Conservation (phyloP, 2,113 vertebrate species). For the Ginglymostoma cirratum region DNA sequence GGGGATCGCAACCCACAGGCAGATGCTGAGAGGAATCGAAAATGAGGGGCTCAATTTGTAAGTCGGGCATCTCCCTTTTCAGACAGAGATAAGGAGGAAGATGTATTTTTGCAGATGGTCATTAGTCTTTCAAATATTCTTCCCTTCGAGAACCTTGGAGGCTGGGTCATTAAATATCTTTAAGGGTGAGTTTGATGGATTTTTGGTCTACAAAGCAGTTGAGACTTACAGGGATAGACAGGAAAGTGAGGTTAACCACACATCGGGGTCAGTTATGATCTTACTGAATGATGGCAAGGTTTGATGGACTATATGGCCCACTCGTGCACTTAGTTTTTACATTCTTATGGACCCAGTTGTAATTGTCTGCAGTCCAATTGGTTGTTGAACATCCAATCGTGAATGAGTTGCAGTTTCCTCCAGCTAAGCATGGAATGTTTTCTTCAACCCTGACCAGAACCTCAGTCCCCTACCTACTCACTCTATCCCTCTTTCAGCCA, state of each 20-base stretch:
- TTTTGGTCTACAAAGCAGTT: too few relatives aligned
- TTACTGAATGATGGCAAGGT: too few relatives aligned
- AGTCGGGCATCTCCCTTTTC: too few relatives aligned
- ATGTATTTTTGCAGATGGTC: too few relatives aligned
- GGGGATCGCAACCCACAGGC: too few relatives aligned
- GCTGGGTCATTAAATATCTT: too few relatives aligned
- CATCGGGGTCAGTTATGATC: background rate
- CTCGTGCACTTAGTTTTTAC: background rate
- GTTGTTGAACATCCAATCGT: background rate
- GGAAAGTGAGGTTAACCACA: background rate
- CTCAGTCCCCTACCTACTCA: background rate
- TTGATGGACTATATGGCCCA: background rate
- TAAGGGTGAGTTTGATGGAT: too few relatives aligned
- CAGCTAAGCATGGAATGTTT: background rate
- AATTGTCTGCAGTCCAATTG: background rate
- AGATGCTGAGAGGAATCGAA: too few relatives aligned
- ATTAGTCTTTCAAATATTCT: too few relatives aligned
- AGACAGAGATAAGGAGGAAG: too few relatives aligned
- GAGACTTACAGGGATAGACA: background rate
- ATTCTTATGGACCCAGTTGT: background rate
- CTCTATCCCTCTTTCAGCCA: background rate
- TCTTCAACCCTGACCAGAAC: background rate
- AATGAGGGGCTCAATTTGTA: too few relatives aligned
- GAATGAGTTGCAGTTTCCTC: background rate
- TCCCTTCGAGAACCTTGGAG: too few relatives aligned